Base-by-base conservation (phyloP, 1,140 invertebrate species). In the Chymomyza costata region DNA sequence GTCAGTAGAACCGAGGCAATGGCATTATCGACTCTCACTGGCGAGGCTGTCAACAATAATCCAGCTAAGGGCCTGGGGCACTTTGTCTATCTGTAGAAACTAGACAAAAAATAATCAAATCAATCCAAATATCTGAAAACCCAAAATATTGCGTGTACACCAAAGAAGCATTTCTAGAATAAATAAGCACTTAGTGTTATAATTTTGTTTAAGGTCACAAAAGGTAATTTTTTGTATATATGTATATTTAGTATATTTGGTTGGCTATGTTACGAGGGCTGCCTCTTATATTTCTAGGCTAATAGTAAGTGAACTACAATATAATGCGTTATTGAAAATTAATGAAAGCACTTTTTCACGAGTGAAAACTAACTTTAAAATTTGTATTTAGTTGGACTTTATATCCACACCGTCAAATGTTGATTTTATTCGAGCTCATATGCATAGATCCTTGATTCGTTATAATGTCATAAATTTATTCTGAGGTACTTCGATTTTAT, bases 1-100 rank as follows among this genome's bases (percentile, higher is more conserved):
- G 15, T 19, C 43, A 28, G 6, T 10, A 15, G 15, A n/a, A 19
- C 32, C 19, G 30, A 16, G 38, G 34, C 57, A 32, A 11, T 43
- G 10, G 13, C 37, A 1, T n/a, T n/a, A n/a, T n/a, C n/a, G n/a
- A 68, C 51, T 0, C 15, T 81, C 19, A 31, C 61, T 1, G 59
- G 53, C 3, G 84, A 86, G 45, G 60, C 52, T 1, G 84, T 86
- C 6, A 86, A 85, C 45, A 85, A 85, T 49, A 76, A 86, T 54
- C 84, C 84, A 8, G 59, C 84, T 14, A 70, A 81, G 41, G 84
- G 84, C 17, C 46, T 84, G 31, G 84, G 84, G 0, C 84, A 84
- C 60, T 86, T 70, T 53, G 71, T 84, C 32, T 84, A 84, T 41
- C 62, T 84, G 53, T 84, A 81, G 44, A 15, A 19, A 11, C 8